These are phyloP conservation scores for Pan troglodytes DNA, from an alignment of 2,113 vertebrate genomes.

Conservation along the genomic window DNA sequence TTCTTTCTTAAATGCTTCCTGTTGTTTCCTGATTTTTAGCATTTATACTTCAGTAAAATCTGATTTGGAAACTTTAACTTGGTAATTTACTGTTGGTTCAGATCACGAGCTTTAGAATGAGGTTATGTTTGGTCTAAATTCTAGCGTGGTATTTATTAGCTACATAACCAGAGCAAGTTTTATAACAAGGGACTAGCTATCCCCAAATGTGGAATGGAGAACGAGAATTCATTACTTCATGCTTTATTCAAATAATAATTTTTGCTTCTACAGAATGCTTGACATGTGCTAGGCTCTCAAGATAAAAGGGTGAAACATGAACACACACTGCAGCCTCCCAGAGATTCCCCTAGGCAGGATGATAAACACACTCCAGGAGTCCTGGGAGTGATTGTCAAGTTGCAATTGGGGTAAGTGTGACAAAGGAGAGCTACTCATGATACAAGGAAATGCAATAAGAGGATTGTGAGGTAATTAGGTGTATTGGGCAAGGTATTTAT, in stretches of 20 bases:
- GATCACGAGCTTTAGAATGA: not conserved
- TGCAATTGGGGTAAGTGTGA: not conserved
- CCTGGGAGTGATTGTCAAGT: not conserved
- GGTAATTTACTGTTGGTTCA: not conserved
- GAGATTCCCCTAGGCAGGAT: not conserved
- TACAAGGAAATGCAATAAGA: not conserved
- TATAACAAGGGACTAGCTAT: not conserved
- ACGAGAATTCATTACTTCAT: not conserved
- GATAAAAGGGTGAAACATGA: fast-evolving
- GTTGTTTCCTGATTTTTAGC: not conserved
- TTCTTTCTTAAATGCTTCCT: not conserved
- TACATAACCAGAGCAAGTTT: not conserved
- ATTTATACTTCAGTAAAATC: not conserved
- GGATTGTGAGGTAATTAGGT: not conserved
- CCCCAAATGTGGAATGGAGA: not conserved
- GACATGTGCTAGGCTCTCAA: not conserved
- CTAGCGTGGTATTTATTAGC: not conserved
- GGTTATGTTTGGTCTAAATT: not conserved
- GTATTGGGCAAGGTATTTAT: not conserved
- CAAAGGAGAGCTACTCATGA: not conserved
- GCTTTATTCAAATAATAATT: not conserved
- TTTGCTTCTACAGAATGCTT: not conserved
- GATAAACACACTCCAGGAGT: not conserved
- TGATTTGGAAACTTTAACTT: not conserved
- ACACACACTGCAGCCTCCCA: not conserved